phyloP scores from a whole-genome alignment of 2,888 invertebrate species.

The Callimorpha dominula region DNA sequence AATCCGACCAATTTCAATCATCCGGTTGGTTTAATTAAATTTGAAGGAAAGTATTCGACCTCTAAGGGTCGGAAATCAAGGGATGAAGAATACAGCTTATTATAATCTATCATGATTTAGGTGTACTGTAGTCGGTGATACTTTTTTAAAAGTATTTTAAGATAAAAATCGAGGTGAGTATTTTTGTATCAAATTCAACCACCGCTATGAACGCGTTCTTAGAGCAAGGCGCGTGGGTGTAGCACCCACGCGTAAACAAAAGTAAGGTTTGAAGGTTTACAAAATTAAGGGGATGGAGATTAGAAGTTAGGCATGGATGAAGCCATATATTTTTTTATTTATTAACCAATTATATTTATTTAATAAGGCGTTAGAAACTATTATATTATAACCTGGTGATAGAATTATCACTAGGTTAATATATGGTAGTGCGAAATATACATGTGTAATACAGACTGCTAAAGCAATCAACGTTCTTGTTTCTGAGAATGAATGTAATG shows the following conservation, averaged over 20 bases:
- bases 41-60: too few relatives aligned
- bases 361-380: not conserved
- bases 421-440: not conserved
- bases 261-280: not conserved
- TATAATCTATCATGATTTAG: too few relatives aligned
- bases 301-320: not conserved
- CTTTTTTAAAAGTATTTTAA: not conserved
- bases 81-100: too few relatives aligned
- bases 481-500: too few relatives aligned
- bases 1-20: too few relatives aligned
- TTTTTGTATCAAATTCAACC: not conserved
- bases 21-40: too few relatives aligned
- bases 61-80: too few relatives aligned
- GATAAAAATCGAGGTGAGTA: not conserved
- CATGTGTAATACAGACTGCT: not conserved
- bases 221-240: not conserved
- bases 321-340: not conserved
- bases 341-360: too few relatives aligned
- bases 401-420: not conserved
- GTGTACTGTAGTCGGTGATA: not conserved
- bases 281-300: not conserved
- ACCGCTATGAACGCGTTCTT: not conserved
- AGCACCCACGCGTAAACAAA: not conserved
- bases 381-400: too few relatives aligned
- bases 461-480: too few relatives aligned